These are phyloP conservation scores for Oscheius sp. DNA, from an alignment of 2,888 invertebrate genomes.

Conservation along the genomic window DNA sequence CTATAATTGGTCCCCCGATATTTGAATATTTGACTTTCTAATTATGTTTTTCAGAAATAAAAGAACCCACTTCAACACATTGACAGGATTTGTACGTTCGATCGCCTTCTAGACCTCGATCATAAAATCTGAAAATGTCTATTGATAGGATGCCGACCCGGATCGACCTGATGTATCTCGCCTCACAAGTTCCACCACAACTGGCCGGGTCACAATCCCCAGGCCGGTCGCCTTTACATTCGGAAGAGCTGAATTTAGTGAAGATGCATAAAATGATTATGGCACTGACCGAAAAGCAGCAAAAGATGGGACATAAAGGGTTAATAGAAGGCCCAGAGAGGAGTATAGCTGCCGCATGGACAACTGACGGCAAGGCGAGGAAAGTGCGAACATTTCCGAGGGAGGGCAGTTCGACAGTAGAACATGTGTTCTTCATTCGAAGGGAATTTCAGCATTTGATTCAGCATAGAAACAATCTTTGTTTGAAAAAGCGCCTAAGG, in stretches of 20 bases:
- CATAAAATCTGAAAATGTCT: constrained; percentile 43
- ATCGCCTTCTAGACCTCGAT: constrained; percentile 40
- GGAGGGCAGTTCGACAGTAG: no score
- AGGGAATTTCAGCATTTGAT: no score
- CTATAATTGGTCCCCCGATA: no score
- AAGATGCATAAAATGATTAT: neutral
- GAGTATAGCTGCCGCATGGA: constrained; percentile 28
- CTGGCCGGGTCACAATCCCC: constrained; percentile 52
- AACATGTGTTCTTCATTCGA: constrained; percentile 4
- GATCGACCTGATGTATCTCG: constrained; percentile 49
- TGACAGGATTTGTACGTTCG: constrained; percentile 48
- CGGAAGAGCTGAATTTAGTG: neutral
- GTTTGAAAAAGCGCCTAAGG: no score
- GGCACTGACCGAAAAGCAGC: constrained; percentile 1
- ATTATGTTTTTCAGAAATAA: neutral
- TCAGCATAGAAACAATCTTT: no score
- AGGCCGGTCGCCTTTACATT: constrained; percentile 39
- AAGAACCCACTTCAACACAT: constrained; percentile 41
- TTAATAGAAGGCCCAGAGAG: constrained; percentile 14
- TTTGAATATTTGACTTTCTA: no score
- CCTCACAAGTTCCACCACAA: constrained; percentile 53
- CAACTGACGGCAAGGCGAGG: constrained; percentile 17
- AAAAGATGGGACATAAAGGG: constrained; percentile 7
- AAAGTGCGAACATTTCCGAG: constrained; percentile 5
- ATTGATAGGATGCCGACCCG: neutral